Conservation (phyloP, 2,113 vertebrate species). For the Myotis yumanensis region DNA sequence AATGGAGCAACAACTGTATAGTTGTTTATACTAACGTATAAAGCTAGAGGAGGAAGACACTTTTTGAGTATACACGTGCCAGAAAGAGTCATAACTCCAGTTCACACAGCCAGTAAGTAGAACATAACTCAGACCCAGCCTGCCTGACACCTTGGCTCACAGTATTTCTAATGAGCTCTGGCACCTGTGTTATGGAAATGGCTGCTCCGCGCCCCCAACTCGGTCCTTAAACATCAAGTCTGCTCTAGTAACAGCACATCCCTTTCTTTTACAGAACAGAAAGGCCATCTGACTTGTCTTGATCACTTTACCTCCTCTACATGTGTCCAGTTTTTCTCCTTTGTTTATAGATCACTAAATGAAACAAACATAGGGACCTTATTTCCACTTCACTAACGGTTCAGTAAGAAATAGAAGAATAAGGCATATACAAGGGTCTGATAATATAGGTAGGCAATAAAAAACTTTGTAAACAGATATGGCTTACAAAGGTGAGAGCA, state of each 20-base stretch:
- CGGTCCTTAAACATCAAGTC: not conserved
- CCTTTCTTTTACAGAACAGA: not conserved
- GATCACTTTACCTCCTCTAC: not conserved
- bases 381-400: not conserved
- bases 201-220: fast-evolving
- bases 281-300: not conserved
- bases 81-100: not conserved
- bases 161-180: fast-evolving
- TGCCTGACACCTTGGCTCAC: fast-evolving
- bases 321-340: not conserved
- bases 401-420: not conserved
- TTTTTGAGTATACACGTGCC: fast-evolving
- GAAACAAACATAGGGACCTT: not conserved
- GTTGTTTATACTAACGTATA: not conserved
- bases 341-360: not conserved
- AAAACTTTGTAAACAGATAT: not conserved
- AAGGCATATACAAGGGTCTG: not conserved
- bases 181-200: not conserved
- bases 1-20: fast-evolving
- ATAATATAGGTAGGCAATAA: not conserved
- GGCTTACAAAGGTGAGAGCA: not conserved
- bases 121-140: not conserved
- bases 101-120: not conserved
- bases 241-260: not conserved
- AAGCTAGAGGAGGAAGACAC: not conserved